phyloP scores from a whole-genome alignment of 1,140 invertebrate genomes.

The Monomorium pharaonis region DNA sequence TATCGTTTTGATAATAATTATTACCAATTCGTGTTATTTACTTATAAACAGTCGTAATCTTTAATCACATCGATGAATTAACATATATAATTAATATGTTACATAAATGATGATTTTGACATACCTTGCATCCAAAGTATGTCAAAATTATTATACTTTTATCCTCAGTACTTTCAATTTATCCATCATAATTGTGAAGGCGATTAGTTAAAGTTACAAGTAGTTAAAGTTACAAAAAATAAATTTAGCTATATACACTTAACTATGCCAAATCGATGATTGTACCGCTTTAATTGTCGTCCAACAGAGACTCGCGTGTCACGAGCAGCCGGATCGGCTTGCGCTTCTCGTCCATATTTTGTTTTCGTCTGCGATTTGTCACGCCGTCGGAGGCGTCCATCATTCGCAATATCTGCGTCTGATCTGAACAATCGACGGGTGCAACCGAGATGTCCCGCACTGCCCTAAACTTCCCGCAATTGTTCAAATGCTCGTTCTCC shows the following conservation, averaged over 20 bases:
- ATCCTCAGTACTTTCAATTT: neutral
- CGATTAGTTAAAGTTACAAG: neutral
- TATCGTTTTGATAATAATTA: neutral
- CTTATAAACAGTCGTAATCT: conserved; percentile 20
- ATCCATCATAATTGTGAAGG: neutral
- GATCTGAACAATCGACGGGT: conserved; percentile 95
- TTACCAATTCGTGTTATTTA: neutral
- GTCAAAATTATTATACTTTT: neutral
- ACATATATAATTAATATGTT: conserved; percentile 13
- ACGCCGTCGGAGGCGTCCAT: conserved; percentile 96
- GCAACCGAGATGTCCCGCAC: conserved; percentile 98
- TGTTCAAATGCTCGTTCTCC: conserved; percentile 99
- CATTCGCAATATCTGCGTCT: conserved; percentile 94
- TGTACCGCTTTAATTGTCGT: neutral
- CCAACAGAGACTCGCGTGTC: conserved; percentile 52
- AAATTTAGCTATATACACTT: conserved; percentile 20
- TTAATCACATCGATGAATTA: conserved; percentile 17
- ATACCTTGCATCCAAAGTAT: neutral
- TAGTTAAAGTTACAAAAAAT: conserved; percentile 1
- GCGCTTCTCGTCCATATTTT: conserved; percentile 71
- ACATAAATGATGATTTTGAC: neutral
- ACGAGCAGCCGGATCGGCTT: conserved; percentile 37
- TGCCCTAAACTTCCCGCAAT: conserved; percentile 99
- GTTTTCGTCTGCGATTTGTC: conserved; percentile 87
- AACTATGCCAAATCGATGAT: conserved; percentile 13